Evolutionary conservation across 1,140 invertebrate genomes (phyloP).

Genomic region (Babylonia areolata): DNA sequence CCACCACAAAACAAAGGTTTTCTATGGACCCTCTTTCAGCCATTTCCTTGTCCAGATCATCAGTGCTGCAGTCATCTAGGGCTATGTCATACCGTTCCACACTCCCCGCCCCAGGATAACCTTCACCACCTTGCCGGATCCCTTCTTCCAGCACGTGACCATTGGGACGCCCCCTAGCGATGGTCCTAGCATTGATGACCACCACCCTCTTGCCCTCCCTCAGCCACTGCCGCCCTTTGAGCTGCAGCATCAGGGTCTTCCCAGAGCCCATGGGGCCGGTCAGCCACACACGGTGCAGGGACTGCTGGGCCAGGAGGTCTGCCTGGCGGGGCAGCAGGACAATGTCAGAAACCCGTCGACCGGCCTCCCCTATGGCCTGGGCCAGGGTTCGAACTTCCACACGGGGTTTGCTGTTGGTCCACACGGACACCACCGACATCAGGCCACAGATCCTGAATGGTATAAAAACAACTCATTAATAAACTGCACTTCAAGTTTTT

Average conservation of each 20-base stretch:
- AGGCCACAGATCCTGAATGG: neutral
- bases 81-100: neutral
- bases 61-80: neutral
- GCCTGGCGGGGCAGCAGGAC: conserved; percentile 9
- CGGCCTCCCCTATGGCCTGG: conserved; percentile 2
- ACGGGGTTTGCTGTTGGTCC: conserved; percentile 2
- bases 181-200: neutral
- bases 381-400: conserved; percentile 11
- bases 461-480: neutral
- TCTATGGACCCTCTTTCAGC: neutral
- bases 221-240: conserved; percentile 21
- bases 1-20: neutral
- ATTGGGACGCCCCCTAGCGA: neutral
- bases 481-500: no score
- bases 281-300: neutral
- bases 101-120: neutral
- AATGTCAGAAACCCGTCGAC: neutral
- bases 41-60: neutral
- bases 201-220: conserved; percentile 11
- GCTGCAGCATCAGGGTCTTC: conserved; percentile 5
- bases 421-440: conserved; percentile 5
- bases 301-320: neutral
- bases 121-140: neutral
- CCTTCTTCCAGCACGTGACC: conserved; percentile 6
- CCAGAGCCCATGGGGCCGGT: conserved; percentile 7